Evolutionary conservation across 2,888 invertebrate species (phyloP).

Genomic region (Patella caerulea): DNA sequence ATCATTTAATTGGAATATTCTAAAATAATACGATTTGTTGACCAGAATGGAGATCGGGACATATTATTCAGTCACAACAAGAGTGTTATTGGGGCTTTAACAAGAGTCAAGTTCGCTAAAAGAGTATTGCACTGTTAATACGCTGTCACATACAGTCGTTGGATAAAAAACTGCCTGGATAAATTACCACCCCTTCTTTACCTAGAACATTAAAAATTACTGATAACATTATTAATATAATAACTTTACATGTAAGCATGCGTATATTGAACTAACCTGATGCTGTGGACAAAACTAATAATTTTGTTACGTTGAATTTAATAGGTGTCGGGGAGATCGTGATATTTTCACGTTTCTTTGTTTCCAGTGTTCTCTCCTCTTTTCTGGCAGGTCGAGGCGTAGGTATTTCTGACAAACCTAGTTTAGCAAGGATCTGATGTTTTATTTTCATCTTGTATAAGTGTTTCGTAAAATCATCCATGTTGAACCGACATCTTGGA

Average conservation of each 20-base stretch:
- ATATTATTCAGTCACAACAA: no score
- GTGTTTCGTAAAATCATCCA: no score
- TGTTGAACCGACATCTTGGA: no score
- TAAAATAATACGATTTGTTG: no score
- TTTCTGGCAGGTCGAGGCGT: not conserved
- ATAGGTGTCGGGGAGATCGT: not conserved
- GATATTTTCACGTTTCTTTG: not conserved
- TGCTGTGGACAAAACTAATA: not conserved
- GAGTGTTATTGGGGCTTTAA: no score
- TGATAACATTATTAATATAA: not conserved
- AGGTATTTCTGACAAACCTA: not conserved
- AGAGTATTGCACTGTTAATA: no score
- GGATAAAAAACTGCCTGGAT: no score
- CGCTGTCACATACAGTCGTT: no score
- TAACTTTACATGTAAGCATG: not conserved
- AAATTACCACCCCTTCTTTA: no score
- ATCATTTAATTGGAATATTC: no score
- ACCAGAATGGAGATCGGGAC: no score
- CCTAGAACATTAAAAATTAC: not conserved
- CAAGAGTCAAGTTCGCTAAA: no score
- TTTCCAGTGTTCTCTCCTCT: not conserved
- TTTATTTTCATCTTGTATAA: not conserved
- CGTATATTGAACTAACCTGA: not conserved
- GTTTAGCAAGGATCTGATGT: not conserved
- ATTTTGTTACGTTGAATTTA: not conserved